phyloP scores from a whole-genome alignment of 2,797 vertebrate genomes.

The Crenichthys baileyi region DNA sequence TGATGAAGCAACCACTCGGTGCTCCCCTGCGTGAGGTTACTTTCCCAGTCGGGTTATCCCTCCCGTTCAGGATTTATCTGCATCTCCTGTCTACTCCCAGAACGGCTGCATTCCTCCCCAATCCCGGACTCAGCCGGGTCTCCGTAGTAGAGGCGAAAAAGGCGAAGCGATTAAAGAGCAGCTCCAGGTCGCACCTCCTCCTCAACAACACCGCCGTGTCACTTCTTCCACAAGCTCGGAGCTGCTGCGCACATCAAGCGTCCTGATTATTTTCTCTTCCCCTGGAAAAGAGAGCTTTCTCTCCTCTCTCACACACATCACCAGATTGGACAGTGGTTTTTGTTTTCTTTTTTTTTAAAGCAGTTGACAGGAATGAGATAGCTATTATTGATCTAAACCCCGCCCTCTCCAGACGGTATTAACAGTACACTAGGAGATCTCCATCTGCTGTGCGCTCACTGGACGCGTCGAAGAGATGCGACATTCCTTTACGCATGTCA shows the following conservation, averaged over 20 bases:
- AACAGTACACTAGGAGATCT: constrained; percentile 68
- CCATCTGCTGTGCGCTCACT: constrained; percentile 41
- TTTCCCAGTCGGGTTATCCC: constrained; percentile 12
- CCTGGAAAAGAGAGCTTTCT: constrained; percentile 5
- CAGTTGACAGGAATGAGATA: constrained; percentile 59
- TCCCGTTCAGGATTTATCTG: constrained; percentile 7
- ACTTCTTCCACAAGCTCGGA: constrained; percentile 35
- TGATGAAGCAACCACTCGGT: constrained; percentile 10
- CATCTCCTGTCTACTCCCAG: neutral
- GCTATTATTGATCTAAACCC: constrained; percentile 66
- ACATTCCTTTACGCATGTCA: constrained; percentile 65
- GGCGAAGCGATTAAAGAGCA: constrained; percentile 36
- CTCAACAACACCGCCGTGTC: constrained; percentile 27
- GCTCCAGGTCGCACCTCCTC: constrained; percentile 59
- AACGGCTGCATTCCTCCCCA: neutral
- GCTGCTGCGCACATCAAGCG: constrained; percentile 27
- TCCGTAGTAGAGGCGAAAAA: constrained; percentile 1
- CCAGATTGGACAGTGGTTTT: constrained; percentile 26
- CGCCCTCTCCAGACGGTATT: constrained; percentile 66
- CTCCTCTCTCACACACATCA: neutral
- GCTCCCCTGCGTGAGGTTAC: constrained; percentile 19
- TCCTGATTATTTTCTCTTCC: neutral
- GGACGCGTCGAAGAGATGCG: constrained; percentile 36
- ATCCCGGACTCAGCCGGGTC: constrained; percentile 7
- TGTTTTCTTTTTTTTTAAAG: constrained; percentile 29